Conservation (phyloP, 2,113 vertebrate genomes). For the Cheirogaleus medius region DNA sequence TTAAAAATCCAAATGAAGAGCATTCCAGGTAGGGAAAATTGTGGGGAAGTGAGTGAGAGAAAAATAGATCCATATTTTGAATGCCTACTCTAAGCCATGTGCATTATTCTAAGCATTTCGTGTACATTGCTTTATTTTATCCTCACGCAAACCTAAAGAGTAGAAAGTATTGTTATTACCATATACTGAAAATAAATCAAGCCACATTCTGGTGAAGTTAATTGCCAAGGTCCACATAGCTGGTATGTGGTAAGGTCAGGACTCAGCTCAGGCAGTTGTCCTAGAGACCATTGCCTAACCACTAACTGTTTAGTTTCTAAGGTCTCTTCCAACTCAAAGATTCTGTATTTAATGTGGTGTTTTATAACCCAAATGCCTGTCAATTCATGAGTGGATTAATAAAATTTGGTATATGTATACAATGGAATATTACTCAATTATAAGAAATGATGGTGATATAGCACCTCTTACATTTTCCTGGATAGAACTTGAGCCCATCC, state of each 20-base stretch:
- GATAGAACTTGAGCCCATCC: no score
- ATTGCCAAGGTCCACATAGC: not conserved
- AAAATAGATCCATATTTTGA: not conserved
- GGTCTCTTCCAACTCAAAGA: not conserved
- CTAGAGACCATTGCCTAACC: not conserved
- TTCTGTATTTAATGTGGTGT: not conserved
- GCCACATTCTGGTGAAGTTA: not conserved
- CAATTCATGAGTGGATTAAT: no score
- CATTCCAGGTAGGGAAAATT: not conserved
- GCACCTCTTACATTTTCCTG: no score
- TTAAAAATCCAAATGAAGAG: not conserved
- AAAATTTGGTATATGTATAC: no score
- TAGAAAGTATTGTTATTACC: not conserved
- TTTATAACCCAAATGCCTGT: not conserved
- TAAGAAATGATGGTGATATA: no score
- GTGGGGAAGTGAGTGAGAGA: not conserved
- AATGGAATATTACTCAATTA: no score
- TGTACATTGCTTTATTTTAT: not conserved
- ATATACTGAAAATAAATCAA: not conserved
- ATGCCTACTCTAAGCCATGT: not conserved
- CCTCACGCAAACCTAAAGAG: not conserved
- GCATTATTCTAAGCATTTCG: not conserved
- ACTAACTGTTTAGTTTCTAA: not conserved
- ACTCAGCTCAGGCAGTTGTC: not conserved
- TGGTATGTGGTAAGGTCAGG: not conserved